Evolutionary conservation across 1,140 invertebrate species (phyloP), one percentile per base, ranked within the genome.

Genomic region (Ceratitis capitata): DNA sequence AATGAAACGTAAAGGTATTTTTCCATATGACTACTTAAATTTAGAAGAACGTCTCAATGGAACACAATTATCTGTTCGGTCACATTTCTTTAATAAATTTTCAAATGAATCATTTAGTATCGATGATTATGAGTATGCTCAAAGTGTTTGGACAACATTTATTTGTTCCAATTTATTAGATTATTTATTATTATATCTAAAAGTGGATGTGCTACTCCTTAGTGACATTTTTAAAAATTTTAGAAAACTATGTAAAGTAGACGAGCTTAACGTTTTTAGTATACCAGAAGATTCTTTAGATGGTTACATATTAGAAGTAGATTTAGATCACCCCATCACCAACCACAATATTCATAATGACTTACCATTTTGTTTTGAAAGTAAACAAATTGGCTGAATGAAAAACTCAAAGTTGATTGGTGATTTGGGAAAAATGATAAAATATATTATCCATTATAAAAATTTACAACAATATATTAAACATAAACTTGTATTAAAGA

Each of bases 251-350:
- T 89, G 89, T 87, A 74, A 88, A 85, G 85, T 47, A 47, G 45
- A 47, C 45, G 45, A 7, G 5, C 5, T 7, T 47, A 47, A 47
- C 45, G 5, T 47, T 7, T 47, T n/a, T n/a, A n/a, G n/a, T n/a
- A n/a, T n/a, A n/a, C n/a, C n/a, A n/a, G n/a, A n/a, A n/a, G n/a
- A n/a, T n/a, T n/a, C n/a, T n/a, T n/a, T n/a, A n/a, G n/a, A n/a
- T 61, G 93, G 94, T 7, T 94, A 92, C 86, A 93, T 94, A 83
- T 88, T 95, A 45, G 94, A 95, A 89, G 92, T 87, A 35, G 90
- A 92, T 86, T 87, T 92, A 84, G 86, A 89, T 85, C 91, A 91
- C 88, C 89, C 90, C 64, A 87, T 87, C 82, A 4, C 92, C 26
- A 56, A 94, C 14, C 94, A 94, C 89, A 90, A 94, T 88, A 9